Base-by-base conservation (phyloP, 2,113 vertebrate genomes). In the Sylvia atricapilla region DNA sequence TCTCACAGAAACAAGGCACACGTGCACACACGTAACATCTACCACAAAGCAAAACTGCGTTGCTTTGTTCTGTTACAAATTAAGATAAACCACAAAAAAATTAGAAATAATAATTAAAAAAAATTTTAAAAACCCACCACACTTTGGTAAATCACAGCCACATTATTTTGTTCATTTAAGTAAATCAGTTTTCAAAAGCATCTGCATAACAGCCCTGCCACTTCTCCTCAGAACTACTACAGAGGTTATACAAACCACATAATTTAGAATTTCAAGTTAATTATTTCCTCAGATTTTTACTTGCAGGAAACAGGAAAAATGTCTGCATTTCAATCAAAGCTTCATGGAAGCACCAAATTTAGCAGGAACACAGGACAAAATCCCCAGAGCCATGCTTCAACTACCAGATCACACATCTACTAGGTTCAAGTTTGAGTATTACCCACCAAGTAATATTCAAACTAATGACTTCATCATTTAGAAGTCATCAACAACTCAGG, bases 1-100 rank as follows among this genome's bases (percentile, higher is more conserved):
- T 95, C 75, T 73, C 91, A 85, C 43, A 86, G 82, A 92, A 92
- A 55, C 85, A 90, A 81, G 68, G 85, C 59, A 73, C 75, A 37
- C 2, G 28, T 72, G 39, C 62, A 70, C 73, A 41, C 53, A 78
- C 46, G 43, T 9, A 39, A 62, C 0, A 4, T 31, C 12, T 24
- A 72, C 7, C 25, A 91, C 90, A 97, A 94, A 90, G 70, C 87
- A 93, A 70, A 75, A 90, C 28, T 22, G 6, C 28, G 63, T 86
- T 84, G 93, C 90, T 96, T 85, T 89, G 58, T 14, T 62, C 25
- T 60, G 62, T 20, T 72, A 63, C 50, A 80, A 81, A 87, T n/a
- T 17, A 68, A 63, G 35, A 60, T 72, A 91, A 95, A 62, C 6
- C 22, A 72, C 7, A 37, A 43, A 69, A 41, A 41, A 41, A 41